Conservation (phyloP, 2,797 vertebrate genomes). For the Clangula hyemalis region DNA sequence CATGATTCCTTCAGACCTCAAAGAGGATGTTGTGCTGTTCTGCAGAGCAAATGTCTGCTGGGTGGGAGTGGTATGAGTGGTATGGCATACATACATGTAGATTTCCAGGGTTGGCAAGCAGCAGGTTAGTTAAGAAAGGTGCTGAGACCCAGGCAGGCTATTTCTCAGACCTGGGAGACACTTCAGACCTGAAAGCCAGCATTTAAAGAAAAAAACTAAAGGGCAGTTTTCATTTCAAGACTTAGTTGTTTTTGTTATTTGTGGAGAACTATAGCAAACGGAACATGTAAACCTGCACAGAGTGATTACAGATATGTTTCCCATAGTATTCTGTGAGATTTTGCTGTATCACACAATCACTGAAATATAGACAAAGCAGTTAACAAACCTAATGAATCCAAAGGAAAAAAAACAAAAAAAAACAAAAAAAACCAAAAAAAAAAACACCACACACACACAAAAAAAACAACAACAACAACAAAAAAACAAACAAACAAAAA, state of each 20-base stretch:
- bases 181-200: rapidly evolving
- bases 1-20: background rate
- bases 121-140: background rate
- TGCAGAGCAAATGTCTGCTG: background rate
- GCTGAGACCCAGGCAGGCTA: rapidly evolving
- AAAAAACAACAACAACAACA: background rate
- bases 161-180: background rate
- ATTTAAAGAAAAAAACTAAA: background rate
- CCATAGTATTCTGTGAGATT: background rate
- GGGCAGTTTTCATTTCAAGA: background rate
- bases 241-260: background rate
- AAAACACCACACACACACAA: no score
- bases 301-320: background rate
- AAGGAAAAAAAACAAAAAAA: background rate
- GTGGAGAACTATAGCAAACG: background rate
- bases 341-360: background rate
- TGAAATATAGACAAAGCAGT: background rate
- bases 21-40: background rate
- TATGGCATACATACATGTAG: background rate
- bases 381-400: background rate
- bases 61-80: background rate
- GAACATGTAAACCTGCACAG: background rate
- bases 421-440: no score
- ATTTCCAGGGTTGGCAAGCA: background rate
- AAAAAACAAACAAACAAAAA: no score